Evolutionary conservation across 2,888 invertebrate species (phyloP), one percentile per base, ranked within the genome.

Genomic region (Antheraea assamensis): DNA sequence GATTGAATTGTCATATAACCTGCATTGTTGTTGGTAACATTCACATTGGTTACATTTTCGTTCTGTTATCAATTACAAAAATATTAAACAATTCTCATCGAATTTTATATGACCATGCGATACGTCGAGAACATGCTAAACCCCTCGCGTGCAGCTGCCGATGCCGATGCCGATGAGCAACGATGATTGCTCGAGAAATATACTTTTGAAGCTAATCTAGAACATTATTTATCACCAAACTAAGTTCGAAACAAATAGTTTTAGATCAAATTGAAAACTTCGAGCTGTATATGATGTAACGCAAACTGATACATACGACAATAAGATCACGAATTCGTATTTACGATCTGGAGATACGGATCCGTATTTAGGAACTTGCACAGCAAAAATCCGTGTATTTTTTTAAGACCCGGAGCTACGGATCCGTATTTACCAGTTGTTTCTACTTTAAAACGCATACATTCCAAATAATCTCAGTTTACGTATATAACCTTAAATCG

Each of bases 401-500:
- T 27, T 61, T 61, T 61, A 61, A 27, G 27, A 61, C 24, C 61
- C 27, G 15, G 24, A 0, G 2, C 15, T 61, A 27, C 61, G 27
- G 13, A 64, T 64, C 30, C 15, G 27, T 64, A n/a, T 58, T 58
- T 58, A 58, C 24, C n/a, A 30, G 13, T 17, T 17, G 61, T 64
- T 64, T 15, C 61, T 64, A 30, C 27, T 17, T 17, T 17, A 1
- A 64, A 61, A 17, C 61, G 10, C 66, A 68, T n/a, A 76, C 78
- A 78, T 75, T 72, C 72, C 73, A 74, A 73, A 70, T 47, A n/a
- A 27, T 10, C 47, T 70, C 70, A 42, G 10, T 13, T 17, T 52
- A 74, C 77, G 64, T 71, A 74, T 72, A 78, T 78, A 79, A 77
- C 77, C 78, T 74, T 77, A 75, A 75, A 76, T 77, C 77, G 79